phyloP scores from a whole-genome alignment of 2,888 invertebrate genomes.

The Drosophila dives region DNA sequence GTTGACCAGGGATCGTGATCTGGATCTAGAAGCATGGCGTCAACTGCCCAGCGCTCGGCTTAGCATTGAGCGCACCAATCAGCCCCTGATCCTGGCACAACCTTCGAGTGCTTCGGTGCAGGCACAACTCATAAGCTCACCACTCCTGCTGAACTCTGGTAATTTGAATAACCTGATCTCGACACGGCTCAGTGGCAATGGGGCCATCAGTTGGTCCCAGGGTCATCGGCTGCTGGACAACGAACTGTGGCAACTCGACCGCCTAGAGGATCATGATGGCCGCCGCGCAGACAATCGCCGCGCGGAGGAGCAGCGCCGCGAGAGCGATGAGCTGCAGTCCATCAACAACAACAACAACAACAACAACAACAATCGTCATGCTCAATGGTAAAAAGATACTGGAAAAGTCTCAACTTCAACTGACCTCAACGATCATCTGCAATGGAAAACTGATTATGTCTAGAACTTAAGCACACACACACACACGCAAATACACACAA shows the following conservation, averaged over 20 bases:
- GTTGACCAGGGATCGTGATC: slow-evolving; percentile 67
- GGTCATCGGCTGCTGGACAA: slow-evolving; percentile 61
- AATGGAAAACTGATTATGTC: slow-evolving; percentile 58
- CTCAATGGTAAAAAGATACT: slow-evolving; percentile 53
- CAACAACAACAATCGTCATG: slow-evolving; percentile 41
- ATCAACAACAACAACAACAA: slow-evolving; percentile 31
- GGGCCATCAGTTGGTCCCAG: slow-evolving; percentile 59
- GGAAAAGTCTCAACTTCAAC: slow-evolving; percentile 37
- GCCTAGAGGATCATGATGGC: slow-evolving; percentile 53
- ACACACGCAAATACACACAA: slow-evolving; percentile 2
- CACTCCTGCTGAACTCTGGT: slow-evolving; percentile 72
- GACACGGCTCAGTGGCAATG: slow-evolving; percentile 62
- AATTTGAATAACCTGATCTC: slow-evolving; percentile 64
- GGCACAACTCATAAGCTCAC: slow-evolving; percentile 82
- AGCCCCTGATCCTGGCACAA: slow-evolving; percentile 79
- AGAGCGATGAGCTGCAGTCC: slow-evolving; percentile 54
- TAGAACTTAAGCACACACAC: slow-evolving; percentile 32
- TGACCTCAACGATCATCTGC: slow-evolving; percentile 50
- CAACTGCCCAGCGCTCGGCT: slow-evolving; percentile 65
- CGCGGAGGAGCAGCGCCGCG: slow-evolving; percentile 32
- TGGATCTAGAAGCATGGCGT: slow-evolving; percentile 75
- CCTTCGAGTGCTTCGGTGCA: slow-evolving; percentile 83
- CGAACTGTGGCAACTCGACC: slow-evolving; percentile 68
- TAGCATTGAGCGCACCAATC: slow-evolving; percentile 73
- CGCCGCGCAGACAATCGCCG: slow-evolving; percentile 22